A percentile compares a stretch with the other conserved stretches of the same genome.
Evolutionary conservation across 2,113 vertebrate species (phyloP).

Genomic region (Noturus placidus): DNA sequence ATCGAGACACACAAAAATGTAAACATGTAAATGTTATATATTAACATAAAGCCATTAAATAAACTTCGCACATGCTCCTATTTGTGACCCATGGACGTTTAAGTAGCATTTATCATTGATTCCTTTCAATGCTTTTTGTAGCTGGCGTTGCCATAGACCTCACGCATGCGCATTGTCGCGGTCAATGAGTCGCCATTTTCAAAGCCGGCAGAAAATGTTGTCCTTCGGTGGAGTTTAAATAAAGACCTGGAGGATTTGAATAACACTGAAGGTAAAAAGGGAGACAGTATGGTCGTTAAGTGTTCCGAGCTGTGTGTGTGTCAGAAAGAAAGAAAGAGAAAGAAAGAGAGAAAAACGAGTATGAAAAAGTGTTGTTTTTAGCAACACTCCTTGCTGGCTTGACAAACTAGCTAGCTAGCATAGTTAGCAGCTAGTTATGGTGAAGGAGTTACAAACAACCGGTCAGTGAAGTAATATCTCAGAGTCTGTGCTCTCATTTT

Average conservation of each 20-base stretch:
- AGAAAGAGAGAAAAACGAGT: neutral
- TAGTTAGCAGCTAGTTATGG: neutral
- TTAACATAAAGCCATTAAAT: neutral
- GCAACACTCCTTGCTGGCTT: neutral
- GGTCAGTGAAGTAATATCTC: neutral
- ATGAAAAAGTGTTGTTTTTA: too few relatives aligned
- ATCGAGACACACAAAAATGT: neutral
- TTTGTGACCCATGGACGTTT: neutral
- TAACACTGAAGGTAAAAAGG: slow-evolving; percentile 69
- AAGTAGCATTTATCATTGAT: neutral
- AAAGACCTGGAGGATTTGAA: slow-evolving; percentile 77
- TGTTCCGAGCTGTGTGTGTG: neutral
- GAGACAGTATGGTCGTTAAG: neutral
- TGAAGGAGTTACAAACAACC: neutral
- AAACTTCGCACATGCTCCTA: neutral
- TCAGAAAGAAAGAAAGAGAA: neutral
- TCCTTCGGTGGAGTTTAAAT: slow-evolving; percentile 73
- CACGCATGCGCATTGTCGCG: slow-evolving; percentile 39
- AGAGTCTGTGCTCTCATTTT: neutral
- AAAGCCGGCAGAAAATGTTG: slow-evolving; percentile 62
- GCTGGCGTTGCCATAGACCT: neutral
- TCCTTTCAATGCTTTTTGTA: neutral
- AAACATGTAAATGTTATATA: neutral
- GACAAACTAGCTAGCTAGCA: neutral
- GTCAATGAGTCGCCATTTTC: slow-evolving; percentile 65